These are phyloP conservation scores for Parnassius orleans DNA, from an alignment of 2,888 invertebrate species.

Conservation along the genomic window DNA sequence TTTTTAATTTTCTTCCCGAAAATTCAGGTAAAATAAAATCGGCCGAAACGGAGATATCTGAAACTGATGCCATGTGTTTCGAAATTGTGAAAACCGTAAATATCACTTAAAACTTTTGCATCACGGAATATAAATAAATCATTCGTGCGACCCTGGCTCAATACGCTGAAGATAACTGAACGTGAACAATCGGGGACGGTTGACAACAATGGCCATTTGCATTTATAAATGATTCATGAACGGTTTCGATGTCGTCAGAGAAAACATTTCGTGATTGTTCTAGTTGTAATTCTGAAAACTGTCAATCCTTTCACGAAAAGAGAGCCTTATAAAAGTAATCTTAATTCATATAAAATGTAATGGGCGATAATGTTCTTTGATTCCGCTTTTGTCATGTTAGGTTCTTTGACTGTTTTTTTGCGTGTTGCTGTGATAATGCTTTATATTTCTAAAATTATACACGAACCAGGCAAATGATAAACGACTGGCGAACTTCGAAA, in stretches of 20 bases:
- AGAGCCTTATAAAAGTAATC: no score
- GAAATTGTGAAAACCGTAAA: not conserved
- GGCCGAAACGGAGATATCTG: no score
- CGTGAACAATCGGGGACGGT: slow-evolving; percentile 9
- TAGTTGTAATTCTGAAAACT: not conserved
- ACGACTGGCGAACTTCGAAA: no score
- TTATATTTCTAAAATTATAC: no score
- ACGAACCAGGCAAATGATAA: no score
- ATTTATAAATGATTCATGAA: slow-evolving; percentile 19
- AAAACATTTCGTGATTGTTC: slow-evolving; percentile 2
- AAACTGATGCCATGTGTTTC: not conserved
- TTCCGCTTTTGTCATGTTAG: no score
- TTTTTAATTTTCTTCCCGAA: no score
- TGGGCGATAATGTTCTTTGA: no score
- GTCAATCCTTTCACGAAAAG: not conserved
- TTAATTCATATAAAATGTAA: no score
- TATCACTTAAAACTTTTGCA: not conserved
- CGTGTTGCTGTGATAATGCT: no score
- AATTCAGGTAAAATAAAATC: no score
- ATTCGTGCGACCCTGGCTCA: not conserved
- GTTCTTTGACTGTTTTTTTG: no score
- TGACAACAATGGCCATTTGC: slow-evolving; percentile 9
- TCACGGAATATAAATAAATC: not conserved
- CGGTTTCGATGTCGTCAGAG: not conserved
- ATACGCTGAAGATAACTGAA: not conserved